Evolutionary conservation across 2,797 vertebrate genomes (phyloP).

Genomic region (Pseudocheirus occidentalis): DNA sequence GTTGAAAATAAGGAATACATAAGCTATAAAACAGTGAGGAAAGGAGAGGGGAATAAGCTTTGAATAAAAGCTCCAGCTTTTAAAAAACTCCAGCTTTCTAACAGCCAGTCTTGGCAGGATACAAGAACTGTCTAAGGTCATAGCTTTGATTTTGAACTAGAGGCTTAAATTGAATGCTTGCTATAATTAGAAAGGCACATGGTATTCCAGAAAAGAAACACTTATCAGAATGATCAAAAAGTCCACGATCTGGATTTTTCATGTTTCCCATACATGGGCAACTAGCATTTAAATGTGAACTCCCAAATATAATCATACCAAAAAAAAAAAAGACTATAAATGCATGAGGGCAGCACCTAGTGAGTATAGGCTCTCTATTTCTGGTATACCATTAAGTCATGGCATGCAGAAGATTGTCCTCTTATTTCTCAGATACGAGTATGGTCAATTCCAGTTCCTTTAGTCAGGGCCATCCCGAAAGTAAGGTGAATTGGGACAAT

Average conservation of each 20-base stretch:
- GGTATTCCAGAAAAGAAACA: conserved; percentile 39
- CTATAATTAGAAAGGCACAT: conserved; percentile 44
- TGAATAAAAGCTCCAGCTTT: conserved; percentile 63
- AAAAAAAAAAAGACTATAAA: conserved; percentile 60
- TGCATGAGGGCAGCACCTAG: neutral
- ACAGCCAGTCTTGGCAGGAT: conserved; percentile 39
- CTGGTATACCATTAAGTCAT: conserved; percentile 58
- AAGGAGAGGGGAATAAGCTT: conserved; percentile 22
- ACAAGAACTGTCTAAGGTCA: conserved; percentile 24
- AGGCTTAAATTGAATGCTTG: conserved; percentile 45
- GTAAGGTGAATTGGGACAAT: conserved; percentile 37
- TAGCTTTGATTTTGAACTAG: conserved; percentile 52
- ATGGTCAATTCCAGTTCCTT: neutral
- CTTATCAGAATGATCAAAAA: neutral
- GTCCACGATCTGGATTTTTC: conserved; percentile 22
- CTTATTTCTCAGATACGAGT: neutral
- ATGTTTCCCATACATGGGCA: conserved; percentile 36
- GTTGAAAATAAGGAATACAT: conserved; percentile 13
- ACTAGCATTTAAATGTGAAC: conserved; percentile 59
- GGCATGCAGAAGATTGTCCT: conserved; percentile 4
- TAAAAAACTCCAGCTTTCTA: conserved; percentile 55
- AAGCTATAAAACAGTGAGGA: conserved; percentile 40
- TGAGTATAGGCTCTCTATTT: conserved; percentile 42
- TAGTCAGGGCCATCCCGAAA: conserved; percentile 26
- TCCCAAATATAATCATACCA: conserved; percentile 45